phyloP scores from a whole-genome alignment of 2,888 invertebrate genomes.

The Cerastis rubricosa region DNA sequence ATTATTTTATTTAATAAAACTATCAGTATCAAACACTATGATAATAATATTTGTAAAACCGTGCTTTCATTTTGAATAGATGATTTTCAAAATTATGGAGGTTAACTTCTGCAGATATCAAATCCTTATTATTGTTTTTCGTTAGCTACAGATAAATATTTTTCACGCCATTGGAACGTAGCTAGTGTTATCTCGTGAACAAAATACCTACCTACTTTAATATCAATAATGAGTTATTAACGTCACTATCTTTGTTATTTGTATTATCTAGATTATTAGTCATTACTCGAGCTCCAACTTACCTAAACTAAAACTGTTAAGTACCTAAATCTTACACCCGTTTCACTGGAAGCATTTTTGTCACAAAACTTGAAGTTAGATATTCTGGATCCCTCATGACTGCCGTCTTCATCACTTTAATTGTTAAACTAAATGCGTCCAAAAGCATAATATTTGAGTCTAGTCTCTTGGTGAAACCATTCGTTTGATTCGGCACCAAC shows the following conservation, averaged over 20 bases:
- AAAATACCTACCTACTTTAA: constrained; percentile 67
- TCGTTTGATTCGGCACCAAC: constrained; percentile 71
- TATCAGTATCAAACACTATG: neutral
- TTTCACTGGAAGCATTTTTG: constrained; percentile 86
- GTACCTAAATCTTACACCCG: constrained; percentile 80
- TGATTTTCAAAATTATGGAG: neutral
- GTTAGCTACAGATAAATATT: constrained; percentile 67
- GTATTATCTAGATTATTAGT: constrained; percentile 79
- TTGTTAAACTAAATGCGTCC: constrained; percentile 80
- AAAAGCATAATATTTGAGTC: constrained; percentile 78
- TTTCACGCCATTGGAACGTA: constrained; percentile 83
- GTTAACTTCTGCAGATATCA: neutral
- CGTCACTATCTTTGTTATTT: constrained; percentile 76
- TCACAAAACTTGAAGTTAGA: constrained; percentile 81
- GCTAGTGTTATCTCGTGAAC: constrained; percentile 79
- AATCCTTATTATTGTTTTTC: constrained; percentile 72
- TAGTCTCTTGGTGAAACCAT: constrained; percentile 70
- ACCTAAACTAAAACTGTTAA: constrained; percentile 81
- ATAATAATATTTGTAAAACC: neutral
- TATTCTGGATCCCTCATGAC: constrained; percentile 69
- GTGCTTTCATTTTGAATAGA: neutral
- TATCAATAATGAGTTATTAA: constrained; percentile 68
- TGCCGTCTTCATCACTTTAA: constrained; percentile 73
- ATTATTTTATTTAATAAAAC: constrained; percentile 13
- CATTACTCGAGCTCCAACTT: constrained; percentile 75